Evolutionary conservation across 2,888 invertebrate genomes (phyloP).

Genomic region (Pammene fasciana): DNA sequence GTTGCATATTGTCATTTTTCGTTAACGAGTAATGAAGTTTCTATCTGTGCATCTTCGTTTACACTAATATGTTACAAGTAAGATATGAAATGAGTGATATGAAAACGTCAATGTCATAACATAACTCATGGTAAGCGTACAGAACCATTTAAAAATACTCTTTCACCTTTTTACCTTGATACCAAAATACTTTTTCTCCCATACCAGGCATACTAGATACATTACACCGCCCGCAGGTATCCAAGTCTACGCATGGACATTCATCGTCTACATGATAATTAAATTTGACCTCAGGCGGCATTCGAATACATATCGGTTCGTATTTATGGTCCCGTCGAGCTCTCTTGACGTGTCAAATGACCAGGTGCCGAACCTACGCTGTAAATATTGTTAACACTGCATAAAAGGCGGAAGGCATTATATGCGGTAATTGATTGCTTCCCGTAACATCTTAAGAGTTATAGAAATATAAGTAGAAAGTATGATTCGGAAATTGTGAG

Average conservation of each 20-base stretch:
- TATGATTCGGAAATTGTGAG: conserved; percentile 23
- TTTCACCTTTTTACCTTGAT: too few relatives aligned
- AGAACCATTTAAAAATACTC: not conserved
- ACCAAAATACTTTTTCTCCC: conserved; percentile 9
- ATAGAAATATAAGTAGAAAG: conserved; percentile 15
- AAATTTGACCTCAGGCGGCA: conserved; percentile 77
- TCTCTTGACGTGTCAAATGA: conserved; percentile 68
- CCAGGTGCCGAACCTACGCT: conserved; percentile 65
- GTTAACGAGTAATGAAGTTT: too few relatives aligned
- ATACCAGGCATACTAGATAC: conserved; percentile 7
- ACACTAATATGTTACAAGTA: too few relatives aligned
- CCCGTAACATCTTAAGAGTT: conserved; percentile 38
- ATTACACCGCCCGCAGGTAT: conserved; percentile 8
- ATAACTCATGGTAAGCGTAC: too few relatives aligned
- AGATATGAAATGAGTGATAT: too few relatives aligned
- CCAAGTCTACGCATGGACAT: conserved; percentile 55
- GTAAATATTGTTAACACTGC: conserved; percentile 69
- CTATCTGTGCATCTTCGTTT: too few relatives aligned
- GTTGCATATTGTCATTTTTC: too few relatives aligned
- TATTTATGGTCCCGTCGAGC: conserved; percentile 70
- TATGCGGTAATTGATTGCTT: conserved; percentile 44
- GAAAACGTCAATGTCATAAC: too few relatives aligned
- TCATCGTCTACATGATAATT: conserved; percentile 78
- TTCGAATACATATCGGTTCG: conserved; percentile 63
- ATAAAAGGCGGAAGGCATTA: conserved; percentile 44